Evolutionary conservation across 1,140 invertebrate genomes (phyloP).

Genomic region (Cydia fagiglandana): DNA sequence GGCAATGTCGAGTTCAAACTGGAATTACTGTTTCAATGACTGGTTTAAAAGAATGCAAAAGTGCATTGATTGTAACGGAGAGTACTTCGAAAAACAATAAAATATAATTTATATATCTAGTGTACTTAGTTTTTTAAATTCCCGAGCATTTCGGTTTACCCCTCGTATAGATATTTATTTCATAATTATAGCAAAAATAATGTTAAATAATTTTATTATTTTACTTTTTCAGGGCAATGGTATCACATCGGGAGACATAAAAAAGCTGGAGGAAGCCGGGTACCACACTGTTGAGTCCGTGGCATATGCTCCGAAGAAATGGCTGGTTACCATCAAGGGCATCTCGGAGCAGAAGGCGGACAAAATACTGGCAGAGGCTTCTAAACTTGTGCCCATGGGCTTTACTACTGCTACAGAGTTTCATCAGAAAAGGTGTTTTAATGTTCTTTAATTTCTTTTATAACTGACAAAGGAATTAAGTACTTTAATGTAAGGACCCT

Average conservation of each 20-base stretch:
- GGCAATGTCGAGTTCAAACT: too few species aligned
- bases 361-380: slow-evolving; percentile 94
- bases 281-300: slow-evolving; percentile 97
- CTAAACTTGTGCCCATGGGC: slow-evolving; percentile 97
- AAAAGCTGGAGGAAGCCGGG: slow-evolving; percentile 95
- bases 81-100: too few species aligned
- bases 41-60: too few species aligned
- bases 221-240: slow-evolving; percentile 85
- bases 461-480: too few species aligned
- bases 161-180: too few species aligned
- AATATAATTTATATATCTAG: too few species aligned
- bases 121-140: too few species aligned
- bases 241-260: slow-evolving; percentile 93
- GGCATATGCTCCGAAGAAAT: slow-evolving; percentile 96
- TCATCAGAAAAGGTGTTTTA: slow-evolving; percentile 88
- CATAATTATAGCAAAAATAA: background rate
- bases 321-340: slow-evolving; percentile 94
- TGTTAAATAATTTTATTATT: background rate
- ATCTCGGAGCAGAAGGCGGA: slow-evolving; percentile 99
- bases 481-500: too few species aligned
- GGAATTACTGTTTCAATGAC: too few species aligned
- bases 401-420: slow-evolving; percentile 98
- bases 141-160: too few species aligned
- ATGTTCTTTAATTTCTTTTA: too few species aligned
- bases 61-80: too few species aligned